Evolutionary conservation across 2,113 vertebrate species (phyloP).

Genomic region (Coptodon rendalli): DNA sequence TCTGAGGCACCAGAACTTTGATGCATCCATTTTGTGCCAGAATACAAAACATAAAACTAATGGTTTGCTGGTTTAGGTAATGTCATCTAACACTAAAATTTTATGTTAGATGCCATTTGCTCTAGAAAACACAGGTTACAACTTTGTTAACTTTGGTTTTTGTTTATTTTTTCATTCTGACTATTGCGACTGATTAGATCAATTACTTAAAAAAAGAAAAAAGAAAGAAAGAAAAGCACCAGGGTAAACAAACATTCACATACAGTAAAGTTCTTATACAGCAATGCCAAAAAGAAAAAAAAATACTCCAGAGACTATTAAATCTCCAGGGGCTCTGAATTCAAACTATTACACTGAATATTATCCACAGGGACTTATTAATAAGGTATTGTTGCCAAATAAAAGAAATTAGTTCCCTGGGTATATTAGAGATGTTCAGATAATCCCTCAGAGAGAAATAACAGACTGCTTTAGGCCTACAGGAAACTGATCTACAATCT

Average conservation of each 20-base stretch:
- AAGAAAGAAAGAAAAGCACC: neutral
- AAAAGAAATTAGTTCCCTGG: slow-evolving; percentile 28
- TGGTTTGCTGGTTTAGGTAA: neutral
- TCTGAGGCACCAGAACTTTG: neutral
- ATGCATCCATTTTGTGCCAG: neutral
- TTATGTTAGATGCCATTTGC: neutral
- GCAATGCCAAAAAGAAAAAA: neutral
- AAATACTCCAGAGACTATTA: slow-evolving; percentile 8
- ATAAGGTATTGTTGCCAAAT: neutral
- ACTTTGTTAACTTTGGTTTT: neutral
- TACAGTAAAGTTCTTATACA: neutral
- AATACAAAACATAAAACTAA: neutral
- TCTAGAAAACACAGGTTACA: neutral
- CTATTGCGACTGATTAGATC: neutral
- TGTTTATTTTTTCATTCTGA: neutral
- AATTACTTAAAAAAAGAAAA: neutral
- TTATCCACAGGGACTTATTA: slow-evolving; percentile 17
- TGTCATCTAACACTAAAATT: neutral
- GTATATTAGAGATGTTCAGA: neutral
- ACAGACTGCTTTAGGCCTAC: neutral
- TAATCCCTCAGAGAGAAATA: neutral
- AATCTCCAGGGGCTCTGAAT: neutral
- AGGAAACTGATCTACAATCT: neutral
- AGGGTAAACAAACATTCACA: neutral
- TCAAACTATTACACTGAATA: neutral